Conservation (phyloP, 2,113 vertebrate species). For the Myotis davidii region DNA sequence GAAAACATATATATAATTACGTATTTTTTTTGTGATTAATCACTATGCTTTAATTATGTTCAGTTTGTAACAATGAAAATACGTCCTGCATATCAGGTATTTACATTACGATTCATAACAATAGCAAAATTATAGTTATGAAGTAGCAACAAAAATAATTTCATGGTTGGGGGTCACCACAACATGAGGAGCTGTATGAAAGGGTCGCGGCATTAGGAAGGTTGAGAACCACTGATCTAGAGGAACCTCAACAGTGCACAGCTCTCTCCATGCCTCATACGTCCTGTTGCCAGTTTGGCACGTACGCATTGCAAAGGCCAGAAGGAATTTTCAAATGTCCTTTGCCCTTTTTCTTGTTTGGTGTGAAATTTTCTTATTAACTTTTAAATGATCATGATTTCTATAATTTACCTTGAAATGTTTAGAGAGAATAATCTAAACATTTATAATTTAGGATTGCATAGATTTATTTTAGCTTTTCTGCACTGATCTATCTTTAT, state of each 20-base stretch:
- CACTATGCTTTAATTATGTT: too few relatives aligned
- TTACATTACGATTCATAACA: too few relatives aligned
- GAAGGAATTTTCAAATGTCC: not conserved
- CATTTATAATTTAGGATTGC: slow-evolving; percentile 8
- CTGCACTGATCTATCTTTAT: not conserved
- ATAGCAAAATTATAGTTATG: too few relatives aligned
- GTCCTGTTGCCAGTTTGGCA: not conserved
- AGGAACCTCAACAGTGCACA: rapidly evolving
- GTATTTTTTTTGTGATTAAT: too few relatives aligned
- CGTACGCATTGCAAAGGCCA: not conserved
- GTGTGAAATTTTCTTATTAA: not conserved
- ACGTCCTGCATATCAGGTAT: too few relatives aligned
- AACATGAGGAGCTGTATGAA: too few relatives aligned
- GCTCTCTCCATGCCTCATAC: not conserved
- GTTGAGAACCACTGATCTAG: not conserved
- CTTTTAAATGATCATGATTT: not conserved
- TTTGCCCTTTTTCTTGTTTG: not conserved
- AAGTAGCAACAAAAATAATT: too few relatives aligned
- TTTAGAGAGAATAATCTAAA: not conserved
- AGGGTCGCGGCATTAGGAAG: too few relatives aligned
- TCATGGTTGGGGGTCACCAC: too few relatives aligned
- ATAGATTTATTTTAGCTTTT: slow-evolving; percentile 32
- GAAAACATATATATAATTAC: too few relatives aligned
- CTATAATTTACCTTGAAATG: slow-evolving; percentile 11
- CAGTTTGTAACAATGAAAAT: too few relatives aligned